Percentiles rank a stretch among this genome's conserved stretches.
Evolutionary conservation across 2,888 invertebrate species (phyloP).

Genomic region (Spisula subtruncata): DNA sequence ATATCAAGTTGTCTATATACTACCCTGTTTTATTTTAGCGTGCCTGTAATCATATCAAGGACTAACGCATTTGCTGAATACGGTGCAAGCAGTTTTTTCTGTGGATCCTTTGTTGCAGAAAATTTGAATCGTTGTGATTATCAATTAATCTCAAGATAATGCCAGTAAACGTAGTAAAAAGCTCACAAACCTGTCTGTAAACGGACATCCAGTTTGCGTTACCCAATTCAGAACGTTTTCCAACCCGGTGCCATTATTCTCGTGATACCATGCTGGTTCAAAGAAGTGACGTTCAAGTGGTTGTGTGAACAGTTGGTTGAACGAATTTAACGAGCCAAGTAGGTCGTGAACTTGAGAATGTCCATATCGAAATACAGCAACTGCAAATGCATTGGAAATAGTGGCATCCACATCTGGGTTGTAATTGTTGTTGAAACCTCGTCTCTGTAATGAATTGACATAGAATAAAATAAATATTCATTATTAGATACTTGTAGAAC

Average conservation of each 20-base stretch:
- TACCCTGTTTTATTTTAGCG: too few relatives aligned
- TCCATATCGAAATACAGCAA: constrained; percentile 29
- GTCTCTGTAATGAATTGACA: constrained; percentile 11
- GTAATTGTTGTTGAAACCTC: constrained; percentile 41
- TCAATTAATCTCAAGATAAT: too few relatives aligned
- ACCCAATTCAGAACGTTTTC: constrained; percentile 35
- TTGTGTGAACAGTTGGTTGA: neutral
- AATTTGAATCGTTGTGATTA: too few relatives aligned
- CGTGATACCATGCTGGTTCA: constrained; percentile 38
- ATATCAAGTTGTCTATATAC: too few relatives aligned
- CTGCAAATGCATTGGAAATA: constrained; percentile 34
- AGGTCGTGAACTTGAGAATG: constrained; percentile 31
- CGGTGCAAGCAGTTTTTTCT: too few relatives aligned
- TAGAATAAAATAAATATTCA: too few relatives aligned
- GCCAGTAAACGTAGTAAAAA: too few relatives aligned
- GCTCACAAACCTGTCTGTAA: constrained; percentile 28
- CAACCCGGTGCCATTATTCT: neutral
- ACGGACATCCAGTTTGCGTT: neutral
- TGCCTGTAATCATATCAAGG: too few relatives aligned
- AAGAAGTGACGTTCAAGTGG: constrained; percentile 29
- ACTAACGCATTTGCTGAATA: too few relatives aligned
- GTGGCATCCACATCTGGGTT: constrained; percentile 24
- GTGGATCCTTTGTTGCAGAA: too few relatives aligned
- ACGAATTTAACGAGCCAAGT: constrained; percentile 5
- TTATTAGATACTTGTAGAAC: too few relatives aligned